Percentiles rank a stretch among this genome's conserved stretches.
phyloP scores from a whole-genome alignment of 2,113 vertebrate genomes.

The Neopipo cinnamomea region DNA sequence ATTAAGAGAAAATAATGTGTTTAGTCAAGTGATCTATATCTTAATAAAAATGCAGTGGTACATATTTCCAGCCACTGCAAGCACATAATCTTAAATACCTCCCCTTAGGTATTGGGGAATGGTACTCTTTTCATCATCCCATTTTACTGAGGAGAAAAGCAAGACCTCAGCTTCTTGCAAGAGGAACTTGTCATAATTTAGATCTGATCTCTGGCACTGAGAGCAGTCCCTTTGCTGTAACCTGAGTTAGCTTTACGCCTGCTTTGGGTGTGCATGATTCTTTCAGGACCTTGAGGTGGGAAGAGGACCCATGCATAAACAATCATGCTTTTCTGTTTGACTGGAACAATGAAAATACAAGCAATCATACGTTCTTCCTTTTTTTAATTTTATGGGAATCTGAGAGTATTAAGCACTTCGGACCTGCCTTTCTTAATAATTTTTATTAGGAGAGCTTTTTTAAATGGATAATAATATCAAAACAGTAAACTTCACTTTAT shows the following conservation, averaged over 20 bases:
- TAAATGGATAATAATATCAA: not conserved
- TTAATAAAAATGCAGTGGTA: not conserved
- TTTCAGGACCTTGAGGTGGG: not conserved
- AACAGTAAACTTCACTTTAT: not conserved
- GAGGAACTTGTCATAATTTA: not conserved
- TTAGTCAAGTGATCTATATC: not conserved
- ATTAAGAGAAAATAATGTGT: not conserved
- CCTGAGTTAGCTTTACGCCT: not conserved
- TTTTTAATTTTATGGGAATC: not conserved
- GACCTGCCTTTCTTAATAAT: not conserved
- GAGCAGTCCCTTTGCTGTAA: not conserved
- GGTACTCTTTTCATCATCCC: not conserved
- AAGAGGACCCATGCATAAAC: not conserved
- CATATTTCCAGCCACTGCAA: not conserved
- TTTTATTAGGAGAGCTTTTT: not conserved
- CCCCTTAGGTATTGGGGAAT: not conserved
- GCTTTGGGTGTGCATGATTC: not conserved
- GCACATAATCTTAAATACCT: not conserved
- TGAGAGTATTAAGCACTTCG: not conserved
- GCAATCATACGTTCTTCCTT: not conserved
- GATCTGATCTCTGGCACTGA: not conserved
- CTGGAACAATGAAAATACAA: not conserved
- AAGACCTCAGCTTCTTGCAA: not conserved
- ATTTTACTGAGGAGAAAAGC: not conserved
- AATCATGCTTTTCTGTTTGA: not conserved